Evolutionary conservation across 2,113 vertebrate species (phyloP).

Genomic region (Rhagologus leucostigma): DNA sequence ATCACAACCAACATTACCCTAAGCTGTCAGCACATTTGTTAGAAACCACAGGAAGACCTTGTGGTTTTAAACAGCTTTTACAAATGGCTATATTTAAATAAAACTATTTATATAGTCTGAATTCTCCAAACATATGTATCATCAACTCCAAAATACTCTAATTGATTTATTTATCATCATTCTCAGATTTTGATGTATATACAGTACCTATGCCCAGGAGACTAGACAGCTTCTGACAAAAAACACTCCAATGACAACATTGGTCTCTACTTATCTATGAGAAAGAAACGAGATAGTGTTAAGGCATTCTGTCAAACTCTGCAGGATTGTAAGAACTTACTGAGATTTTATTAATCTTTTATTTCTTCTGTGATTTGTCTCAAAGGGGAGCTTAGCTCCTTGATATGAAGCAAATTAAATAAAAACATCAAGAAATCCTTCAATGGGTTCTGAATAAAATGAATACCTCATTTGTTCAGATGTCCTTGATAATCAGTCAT

Average conservation of each 20-base stretch:
- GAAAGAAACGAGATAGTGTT: not conserved
- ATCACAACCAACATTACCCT: not conserved
- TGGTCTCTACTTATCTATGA: not conserved
- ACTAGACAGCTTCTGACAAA: not conserved
- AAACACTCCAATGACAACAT: not conserved
- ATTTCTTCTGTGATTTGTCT: slow-evolving; percentile 56
- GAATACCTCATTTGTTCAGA: slow-evolving; percentile 61
- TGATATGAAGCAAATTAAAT: slow-evolving; percentile 66
- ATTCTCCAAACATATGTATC: not conserved
- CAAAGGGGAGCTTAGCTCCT: slow-evolving; percentile 56
- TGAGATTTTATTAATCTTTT: slow-evolving; percentile 68
- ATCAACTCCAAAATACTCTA: not conserved
- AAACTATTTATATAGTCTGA: not conserved
- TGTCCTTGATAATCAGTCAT: slow-evolving; percentile 65
- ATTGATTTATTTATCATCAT: not conserved
- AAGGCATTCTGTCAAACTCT: slow-evolving; percentile 55
- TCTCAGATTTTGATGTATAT: not conserved
- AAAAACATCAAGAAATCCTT: slow-evolving; percentile 65
- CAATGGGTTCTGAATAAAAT: slow-evolving; percentile 61
- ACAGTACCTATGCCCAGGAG: not conserved
- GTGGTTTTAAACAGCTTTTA: not conserved
- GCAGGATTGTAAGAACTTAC: slow-evolving; percentile 17
- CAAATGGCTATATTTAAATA: not conserved
- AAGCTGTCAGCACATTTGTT: not conserved
- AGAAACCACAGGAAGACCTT: not conserved